phyloP scores from a whole-genome alignment of 2,888 invertebrate species.

The Hipparchia sbordonii region DNA sequence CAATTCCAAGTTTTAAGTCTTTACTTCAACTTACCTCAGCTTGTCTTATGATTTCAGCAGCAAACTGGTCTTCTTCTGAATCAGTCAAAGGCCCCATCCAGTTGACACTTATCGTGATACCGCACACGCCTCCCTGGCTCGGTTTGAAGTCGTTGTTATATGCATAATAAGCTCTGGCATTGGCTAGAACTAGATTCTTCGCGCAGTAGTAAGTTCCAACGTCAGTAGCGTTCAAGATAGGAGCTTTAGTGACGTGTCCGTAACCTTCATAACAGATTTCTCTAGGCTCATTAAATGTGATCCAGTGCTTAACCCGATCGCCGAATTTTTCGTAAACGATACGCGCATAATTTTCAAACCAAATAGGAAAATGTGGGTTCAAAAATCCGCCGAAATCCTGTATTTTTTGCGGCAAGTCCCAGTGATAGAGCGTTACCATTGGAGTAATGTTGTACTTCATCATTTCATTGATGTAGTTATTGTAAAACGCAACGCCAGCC shows the following conservation, averaged over 20 bases:
- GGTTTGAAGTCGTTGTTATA: conserved; percentile 63
- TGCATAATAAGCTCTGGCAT: conserved; percentile 72
- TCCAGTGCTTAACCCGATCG: conserved; percentile 79
- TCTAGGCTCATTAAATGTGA: conserved; percentile 83
- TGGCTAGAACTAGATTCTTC: conserved; percentile 76
- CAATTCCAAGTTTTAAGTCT: too few relatives aligned
- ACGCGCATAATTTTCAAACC: conserved; percentile 77
- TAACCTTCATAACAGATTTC: conserved; percentile 72
- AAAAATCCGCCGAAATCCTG: conserved; percentile 81
- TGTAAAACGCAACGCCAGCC: conserved; percentile 85
- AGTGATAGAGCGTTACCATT: conserved; percentile 81
- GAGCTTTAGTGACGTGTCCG: conserved; percentile 56
- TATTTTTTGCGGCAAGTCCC: conserved; percentile 79
- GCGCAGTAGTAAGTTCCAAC: conserved; percentile 76
- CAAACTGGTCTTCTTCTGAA: conserved; percentile 56
- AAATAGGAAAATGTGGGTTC: conserved; percentile 66
- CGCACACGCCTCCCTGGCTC: conserved; percentile 50
- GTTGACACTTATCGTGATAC: conserved; percentile 50
- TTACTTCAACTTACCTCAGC: conserved; percentile 45
- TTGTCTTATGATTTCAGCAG: conserved; percentile 53
- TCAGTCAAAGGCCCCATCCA: conserved; percentile 59
- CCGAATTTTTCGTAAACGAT: conserved; percentile 70
- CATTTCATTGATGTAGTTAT: conserved; percentile 84
- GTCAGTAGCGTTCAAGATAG: conserved; percentile 64
- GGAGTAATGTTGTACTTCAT: conserved; percentile 84